Evolutionary conservation across 1,140 invertebrate species (phyloP), one percentile per base, ranked within the genome.

Genomic region (Mizuhopecten yessoensis): DNA sequence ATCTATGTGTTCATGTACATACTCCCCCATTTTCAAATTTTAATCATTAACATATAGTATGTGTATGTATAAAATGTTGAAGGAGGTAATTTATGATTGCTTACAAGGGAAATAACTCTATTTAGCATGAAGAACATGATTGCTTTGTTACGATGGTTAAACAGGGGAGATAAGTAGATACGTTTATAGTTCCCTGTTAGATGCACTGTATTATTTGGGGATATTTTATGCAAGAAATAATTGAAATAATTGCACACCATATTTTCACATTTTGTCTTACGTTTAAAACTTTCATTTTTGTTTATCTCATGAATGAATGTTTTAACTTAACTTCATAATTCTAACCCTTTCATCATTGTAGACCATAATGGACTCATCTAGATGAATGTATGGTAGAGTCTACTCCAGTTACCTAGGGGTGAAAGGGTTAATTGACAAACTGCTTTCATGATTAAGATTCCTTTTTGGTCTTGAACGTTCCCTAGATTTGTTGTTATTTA

Each of bases 1-100:
- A 75, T 75, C 29, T n/a, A 75, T 75, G 57, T 75, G 57, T 75
- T 75, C 57, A 75, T 75, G 57, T 75, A 75, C 57, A 75, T 75
- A 75, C 15, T n/a, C 57, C 57, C n/a, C 23, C 57, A 75, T 75
- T 75, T 75, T 29, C 57, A 75, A 75, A 75, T 75, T 29, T 75
- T 75, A 75, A 7, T 45, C 42, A 45, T 45, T 15, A 45, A 23
- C 1, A 2, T 29, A 29, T 29, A n/a, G 29, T 75, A 29, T 75
- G n/a, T 29, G 57, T 75, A 29, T 75, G 29, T 45, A 45, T 75
- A 29, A n/a, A 75, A 75, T 75, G 57, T 45, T 75, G 57, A 29
- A n/a, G n/a, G n/a, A 75, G 57, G 11, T 75, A 75, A 75, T 75
- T 75, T 75, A 75, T 75, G 57, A 75, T 17, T 23, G 11, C 57